Conservation (phyloP, 2,797 vertebrate species). For the Petrocephalus sullivani region DNA sequence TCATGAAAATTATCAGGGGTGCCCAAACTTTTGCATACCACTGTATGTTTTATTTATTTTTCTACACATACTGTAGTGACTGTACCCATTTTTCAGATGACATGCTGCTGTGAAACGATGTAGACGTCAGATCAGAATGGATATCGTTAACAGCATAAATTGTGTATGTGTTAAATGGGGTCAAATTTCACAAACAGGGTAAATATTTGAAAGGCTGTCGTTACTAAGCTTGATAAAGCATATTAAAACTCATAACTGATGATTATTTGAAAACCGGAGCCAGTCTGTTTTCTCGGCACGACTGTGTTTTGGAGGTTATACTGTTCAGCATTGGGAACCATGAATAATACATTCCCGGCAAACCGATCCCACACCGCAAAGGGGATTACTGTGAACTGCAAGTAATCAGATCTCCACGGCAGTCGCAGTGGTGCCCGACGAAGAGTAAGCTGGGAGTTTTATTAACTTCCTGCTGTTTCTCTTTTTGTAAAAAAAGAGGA, state of each 20-base stretch:
- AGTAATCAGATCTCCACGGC: conserved; percentile 40
- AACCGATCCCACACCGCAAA: conserved; percentile 49
- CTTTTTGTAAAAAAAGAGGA: neutral
- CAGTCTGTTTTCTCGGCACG: neutral
- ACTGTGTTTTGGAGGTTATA: neutral
- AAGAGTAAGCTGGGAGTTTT: conserved; percentile 10
- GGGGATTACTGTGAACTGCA: conserved; percentile 26
- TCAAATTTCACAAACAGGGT: neutral
- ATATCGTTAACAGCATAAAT: neutral
- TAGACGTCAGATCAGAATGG: neutral
- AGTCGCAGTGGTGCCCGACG: conserved; percentile 34
- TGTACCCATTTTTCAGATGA: neutral
- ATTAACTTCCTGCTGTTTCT: neutral
- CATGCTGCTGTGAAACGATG: neutral
- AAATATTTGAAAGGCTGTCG: neutral
- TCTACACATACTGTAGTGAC: neutral
- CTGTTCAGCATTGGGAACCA: conserved; percentile 22
- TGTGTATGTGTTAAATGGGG: neutral
- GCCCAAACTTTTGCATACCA: no score
- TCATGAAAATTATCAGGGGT: no score
- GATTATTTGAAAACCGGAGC: conserved; percentile 10
- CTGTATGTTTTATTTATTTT: neutral
- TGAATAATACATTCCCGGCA: conserved; percentile 60
- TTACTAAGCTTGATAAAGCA: neutral
- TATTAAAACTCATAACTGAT: neutral